Percentiles rank a stretch among this genome's conserved stretches.
Evolutionary conservation across 2,797 vertebrate species (phyloP).

Genomic region (Vespertilio murinus): DNA sequence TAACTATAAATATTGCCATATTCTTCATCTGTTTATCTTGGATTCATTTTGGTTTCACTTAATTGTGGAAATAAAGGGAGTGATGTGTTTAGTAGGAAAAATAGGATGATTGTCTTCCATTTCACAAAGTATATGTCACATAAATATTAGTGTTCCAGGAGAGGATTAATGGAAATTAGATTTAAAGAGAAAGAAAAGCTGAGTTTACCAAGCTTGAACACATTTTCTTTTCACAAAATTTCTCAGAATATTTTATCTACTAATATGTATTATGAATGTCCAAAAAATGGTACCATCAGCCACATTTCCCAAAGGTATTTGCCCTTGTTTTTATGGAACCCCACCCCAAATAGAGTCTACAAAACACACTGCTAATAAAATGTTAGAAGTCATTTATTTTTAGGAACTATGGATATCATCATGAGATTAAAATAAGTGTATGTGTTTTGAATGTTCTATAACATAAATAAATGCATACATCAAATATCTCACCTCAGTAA

Average conservation of each 20-base stretch:
- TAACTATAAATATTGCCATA: neutral
- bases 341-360: neutral
- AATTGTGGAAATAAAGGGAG: neutral
- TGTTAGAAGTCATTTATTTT: conserved; percentile 6
- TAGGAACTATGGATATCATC: neutral
- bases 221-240: neutral
- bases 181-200: neutral
- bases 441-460: neutral
- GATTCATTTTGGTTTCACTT: conserved; percentile 11
- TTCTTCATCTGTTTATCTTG: neutral
- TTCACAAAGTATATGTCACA: neutral
- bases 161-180: neutral
- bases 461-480: neutral
- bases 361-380: neutral
- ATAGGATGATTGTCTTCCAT: neutral
- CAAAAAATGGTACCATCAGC: neutral
- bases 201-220: conserved; percentile 20
- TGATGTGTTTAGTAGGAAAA: neutral
- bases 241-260: neutral
- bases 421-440: neutral
- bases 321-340: neutral
- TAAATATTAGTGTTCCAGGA: neutral
- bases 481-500: neutral
- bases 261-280: neutral
- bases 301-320: neutral